Conservation (phyloP, 1,140 invertebrate species). For the Elysia chlorotica region DNA sequence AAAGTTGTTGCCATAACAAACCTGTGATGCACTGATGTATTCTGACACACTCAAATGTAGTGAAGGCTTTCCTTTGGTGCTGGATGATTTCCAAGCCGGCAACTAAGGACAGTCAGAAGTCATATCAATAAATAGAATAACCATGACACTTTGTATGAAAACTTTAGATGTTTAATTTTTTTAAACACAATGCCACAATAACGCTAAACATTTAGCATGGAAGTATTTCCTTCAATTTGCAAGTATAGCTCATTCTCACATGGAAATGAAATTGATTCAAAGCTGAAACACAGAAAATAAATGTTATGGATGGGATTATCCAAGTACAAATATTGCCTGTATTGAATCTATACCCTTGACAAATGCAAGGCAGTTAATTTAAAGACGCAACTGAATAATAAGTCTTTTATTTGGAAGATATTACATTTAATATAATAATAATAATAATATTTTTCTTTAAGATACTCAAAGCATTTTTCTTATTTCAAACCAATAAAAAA, state of each 20-base stretch:
- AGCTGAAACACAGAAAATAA: no score
- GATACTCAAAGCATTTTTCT: no score
- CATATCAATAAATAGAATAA: neutral
- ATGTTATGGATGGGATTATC: no score
- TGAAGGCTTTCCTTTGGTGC: conserved; percentile 47
- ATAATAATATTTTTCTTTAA: no score
- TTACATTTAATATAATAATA: no score
- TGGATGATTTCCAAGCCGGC: conserved; percentile 52
- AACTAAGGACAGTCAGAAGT: conserved; percentile 36
- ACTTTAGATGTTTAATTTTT: neutral
- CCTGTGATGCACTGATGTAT: conserved; percentile 47
- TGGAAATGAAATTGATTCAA: no score
- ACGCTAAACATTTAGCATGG: neutral
- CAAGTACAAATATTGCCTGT: no score
- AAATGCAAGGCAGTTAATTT: no score
- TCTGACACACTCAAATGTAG: conserved; percentile 48
- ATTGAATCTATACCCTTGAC: no score
- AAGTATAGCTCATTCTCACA: neutral
- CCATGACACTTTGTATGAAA: neutral
- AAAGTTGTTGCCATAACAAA: conserved; percentile 22
- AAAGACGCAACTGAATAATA: no score
- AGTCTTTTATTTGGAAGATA: no score
- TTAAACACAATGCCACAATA: neutral
- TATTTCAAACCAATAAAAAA: no score
- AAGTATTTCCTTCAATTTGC: neutral